Base-by-base conservation (phyloP, 2,113 vertebrate species). In the Melanostigma gelatinosum region DNA sequence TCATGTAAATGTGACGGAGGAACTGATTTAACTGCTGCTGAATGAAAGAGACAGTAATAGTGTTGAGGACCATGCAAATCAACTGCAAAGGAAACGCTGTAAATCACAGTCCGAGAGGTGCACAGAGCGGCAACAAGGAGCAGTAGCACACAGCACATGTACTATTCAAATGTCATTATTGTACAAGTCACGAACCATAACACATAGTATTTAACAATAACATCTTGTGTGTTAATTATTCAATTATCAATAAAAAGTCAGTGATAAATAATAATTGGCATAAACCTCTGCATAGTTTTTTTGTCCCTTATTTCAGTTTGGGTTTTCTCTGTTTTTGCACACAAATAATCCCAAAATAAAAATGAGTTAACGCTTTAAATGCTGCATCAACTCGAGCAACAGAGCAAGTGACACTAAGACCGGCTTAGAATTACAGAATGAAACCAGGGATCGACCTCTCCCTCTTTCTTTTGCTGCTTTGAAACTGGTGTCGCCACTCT, bases 51-150 rank as follows among this genome's bases (percentile, higher is more conserved):
- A 75, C 36, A 11, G 80, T 52, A 76, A 85, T 74, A 85, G 77
- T 81, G 76, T 84, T 67, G 66, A 82, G 78, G 61, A 79, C 72
- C 85, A 90, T 92, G 90, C 89, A 92, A 92, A 94, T 89, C 87
- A 80, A 57, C 79, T 74, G 85, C 67, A 83, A 87, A 81, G 75
- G 82, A 92, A 90, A 92, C 66, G 52, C 72, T 80, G 82, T 91
- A 91, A 90, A 92, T 93, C 87, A 89, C 74, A n/a, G 75, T 27
- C 36, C 63, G 79, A 68, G 84, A 77, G 60, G 68, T 54, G 57
- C 84, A 82, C 42, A 66, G 65, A 80, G 76, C 55, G 38, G 78
- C 75, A 83, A 78, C 46, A 61, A 66, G 73, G 78, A 73, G 77
- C 71, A 66, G 79, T 87, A 89, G 85, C 85, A 86, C 80, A 79